phyloP scores from a whole-genome alignment of 2,797 vertebrate genomes.

The Simalia tracyae region DNA sequence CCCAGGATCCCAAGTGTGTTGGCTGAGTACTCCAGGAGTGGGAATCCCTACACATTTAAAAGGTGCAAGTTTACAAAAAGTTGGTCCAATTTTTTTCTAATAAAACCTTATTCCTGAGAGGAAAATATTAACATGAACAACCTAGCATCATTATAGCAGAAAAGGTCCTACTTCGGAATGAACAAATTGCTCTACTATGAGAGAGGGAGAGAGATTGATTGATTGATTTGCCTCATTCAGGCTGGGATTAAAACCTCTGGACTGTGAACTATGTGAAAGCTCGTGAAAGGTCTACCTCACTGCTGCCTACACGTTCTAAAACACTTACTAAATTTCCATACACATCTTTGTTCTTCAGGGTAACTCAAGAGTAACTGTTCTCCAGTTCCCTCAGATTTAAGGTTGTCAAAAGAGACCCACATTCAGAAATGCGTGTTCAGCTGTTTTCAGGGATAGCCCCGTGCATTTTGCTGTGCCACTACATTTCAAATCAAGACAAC shows the following conservation, averaged over 20 bases:
- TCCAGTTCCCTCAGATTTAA: neutral
- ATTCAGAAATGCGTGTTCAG: neutral
- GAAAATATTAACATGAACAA: conserved; percentile 4
- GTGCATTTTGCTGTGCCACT: neutral
- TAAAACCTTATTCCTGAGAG: conserved; percentile 21
- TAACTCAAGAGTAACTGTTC: conserved; percentile 21
- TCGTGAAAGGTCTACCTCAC: conserved; percentile 54
- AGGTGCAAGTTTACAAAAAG: too few relatives aligned
- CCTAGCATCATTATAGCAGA: conserved; percentile 30
- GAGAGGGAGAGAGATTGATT: conserved; percentile 45
- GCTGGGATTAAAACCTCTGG: conserved; percentile 66
- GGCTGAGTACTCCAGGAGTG: too few relatives aligned
- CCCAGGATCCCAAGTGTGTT: too few relatives aligned
- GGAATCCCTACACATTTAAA: too few relatives aligned
- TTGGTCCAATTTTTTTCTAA: neutral
- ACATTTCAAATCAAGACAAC: too few relatives aligned
- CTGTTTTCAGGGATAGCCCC: neutral
- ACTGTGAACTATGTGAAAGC: conserved; percentile 54
- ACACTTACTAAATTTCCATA: neutral
- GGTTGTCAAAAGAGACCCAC: conserved; percentile 13
- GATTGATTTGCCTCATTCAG: conserved; percentile 48
- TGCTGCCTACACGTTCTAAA: conserved; percentile 30
- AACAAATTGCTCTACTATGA: conserved; percentile 61
- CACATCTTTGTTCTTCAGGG: neutral
- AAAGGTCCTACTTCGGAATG: conserved; percentile 67